Base-by-base conservation (phyloP, 1,140 invertebrate species). In the Marisa cornuarietis region DNA sequence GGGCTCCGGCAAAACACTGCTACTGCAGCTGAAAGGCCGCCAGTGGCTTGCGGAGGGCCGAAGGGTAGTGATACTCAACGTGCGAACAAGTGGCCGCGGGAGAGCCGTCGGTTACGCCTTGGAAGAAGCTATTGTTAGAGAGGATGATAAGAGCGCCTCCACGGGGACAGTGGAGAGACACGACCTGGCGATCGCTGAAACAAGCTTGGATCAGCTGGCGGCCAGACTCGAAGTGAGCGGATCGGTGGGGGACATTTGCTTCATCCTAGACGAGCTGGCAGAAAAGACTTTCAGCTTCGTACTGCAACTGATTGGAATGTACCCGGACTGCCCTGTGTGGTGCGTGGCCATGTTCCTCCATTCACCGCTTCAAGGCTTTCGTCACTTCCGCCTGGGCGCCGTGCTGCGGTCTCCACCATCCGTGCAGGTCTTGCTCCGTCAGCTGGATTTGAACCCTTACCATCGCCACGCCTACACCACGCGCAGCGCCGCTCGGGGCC, bases 21-120 rank as follows among this genome's bases (percentile, higher is more conserved):
- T 77, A 0, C 76, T 77, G 65, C 76, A 77, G 65, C 76, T 77
- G 51, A 77, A 77, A 22, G 76, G 76, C 65, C 76, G 76, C 0
- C 63, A 77, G 76, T 77, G 76, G 76, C 4, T 68, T 49, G 14
- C 20, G 65, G 49, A 77, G 65, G 76, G 76, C 42, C 65, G 63
- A 65, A 66, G 76, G 65, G 76, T 77, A 51, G 76, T 77, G 42
- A 51, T 77, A 5, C 76, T 77, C 42, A 77, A 77, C 76, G 76
- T 77, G 31, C 18, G 76, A 65, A 68, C 63, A 14, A 52, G 63
- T 0, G 76, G 76, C 7, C 49, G 49, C 42, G 76, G 76, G 22
- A 20, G 76, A 16, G 63, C 76, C 18, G n/a, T 65, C 14, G 76
- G 63, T 10, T 51, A 77, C 49, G 76, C 68, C 31, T 10, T 77